Conservation (phyloP, 2,888 invertebrate genomes). For the Idaea biselata region DNA sequence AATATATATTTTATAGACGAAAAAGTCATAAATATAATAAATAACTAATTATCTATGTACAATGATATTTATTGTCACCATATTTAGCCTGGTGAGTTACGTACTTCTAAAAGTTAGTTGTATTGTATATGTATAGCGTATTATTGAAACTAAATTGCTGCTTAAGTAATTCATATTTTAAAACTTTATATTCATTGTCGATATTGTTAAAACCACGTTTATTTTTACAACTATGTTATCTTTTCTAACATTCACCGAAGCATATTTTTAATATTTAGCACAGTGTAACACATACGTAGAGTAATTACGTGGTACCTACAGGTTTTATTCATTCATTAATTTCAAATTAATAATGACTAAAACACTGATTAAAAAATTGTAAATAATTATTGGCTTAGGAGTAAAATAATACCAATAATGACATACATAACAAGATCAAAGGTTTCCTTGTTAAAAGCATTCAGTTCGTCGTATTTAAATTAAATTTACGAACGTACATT, state of each 20-base stretch:
- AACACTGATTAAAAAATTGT: not conserved
- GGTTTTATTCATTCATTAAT: not conserved
- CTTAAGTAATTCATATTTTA: not conserved
- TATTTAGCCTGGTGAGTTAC: slow-evolving; percentile 66
- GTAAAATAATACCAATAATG: not conserved
- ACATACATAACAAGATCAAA: not conserved
- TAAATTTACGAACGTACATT: not conserved
- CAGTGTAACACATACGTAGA: not conserved
- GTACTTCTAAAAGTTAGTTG: slow-evolving; percentile 8
- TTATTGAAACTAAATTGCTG: not conserved
- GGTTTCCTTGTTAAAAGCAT: not conserved
- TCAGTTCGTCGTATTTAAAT: not conserved
- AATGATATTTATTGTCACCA: slow-evolving; percentile 79
- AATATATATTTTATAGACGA: slow-evolving; percentile 40
- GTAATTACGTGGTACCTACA: not conserved
- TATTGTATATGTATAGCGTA: slow-evolving; percentile 4
- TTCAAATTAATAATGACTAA: not conserved
- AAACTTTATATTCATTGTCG: not conserved
- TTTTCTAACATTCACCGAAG: slow-evolving; percentile 15
- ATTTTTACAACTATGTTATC: slow-evolving; percentile 9
- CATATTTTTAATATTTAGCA: slow-evolving; percentile 5
- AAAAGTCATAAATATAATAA: slow-evolving; percentile 28
- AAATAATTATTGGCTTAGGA: too few relatives aligned
- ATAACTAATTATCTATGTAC: slow-evolving; percentile 64
- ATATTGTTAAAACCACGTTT: not conserved